Evolutionary conservation across 2,797 vertebrate species (phyloP).

Genomic region (Chelon labrosus): DNA sequence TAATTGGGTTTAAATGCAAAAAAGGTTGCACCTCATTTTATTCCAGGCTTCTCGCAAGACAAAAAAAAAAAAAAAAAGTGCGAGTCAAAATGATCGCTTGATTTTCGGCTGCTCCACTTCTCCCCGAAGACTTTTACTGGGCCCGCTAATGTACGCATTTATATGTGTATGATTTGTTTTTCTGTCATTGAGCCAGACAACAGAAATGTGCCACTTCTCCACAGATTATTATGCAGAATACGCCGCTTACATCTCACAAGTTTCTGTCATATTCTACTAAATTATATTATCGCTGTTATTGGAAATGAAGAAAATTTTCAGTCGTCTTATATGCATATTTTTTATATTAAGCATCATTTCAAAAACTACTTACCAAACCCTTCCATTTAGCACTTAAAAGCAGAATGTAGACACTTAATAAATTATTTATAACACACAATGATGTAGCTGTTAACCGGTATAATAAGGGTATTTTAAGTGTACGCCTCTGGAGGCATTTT

Average conservation of each 20-base stretch:
- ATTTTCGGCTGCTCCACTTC: conserved; percentile 31
- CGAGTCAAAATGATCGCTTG: conserved; percentile 35
- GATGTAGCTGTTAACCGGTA: neutral
- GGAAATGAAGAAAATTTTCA: conserved; percentile 6
- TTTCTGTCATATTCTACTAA: too few species aligned
- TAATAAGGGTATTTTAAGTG: neutral
- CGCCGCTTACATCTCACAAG: too few species aligned
- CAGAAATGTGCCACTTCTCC: conserved; percentile 27
- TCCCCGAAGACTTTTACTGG: conserved; percentile 13
- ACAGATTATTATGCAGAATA: conserved; percentile 35
- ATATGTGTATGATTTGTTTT: conserved; percentile 53
- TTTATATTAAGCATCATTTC: conserved; percentile 6
- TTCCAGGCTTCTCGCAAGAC: conserved; percentile 30
- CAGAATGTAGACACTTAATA: neutral
- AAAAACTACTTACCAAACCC: neutral
- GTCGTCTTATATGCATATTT: conserved; percentile 29
- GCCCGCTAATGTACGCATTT: conserved; percentile 40
- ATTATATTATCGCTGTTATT: too few species aligned
- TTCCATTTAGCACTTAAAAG: neutral
- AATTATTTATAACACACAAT: neutral
- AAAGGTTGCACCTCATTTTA: conserved; percentile 48
- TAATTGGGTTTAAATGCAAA: conserved; percentile 74
- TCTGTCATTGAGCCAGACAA: conserved; percentile 9
- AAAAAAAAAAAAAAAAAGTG: conserved; percentile 31
- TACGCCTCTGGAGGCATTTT: too few species aligned